Percentiles rank a stretch among this genome's conserved stretches.
Evolutionary conservation across 1,140 invertebrate genomes (phyloP).

Genomic region (Brachionus rubens): DNA sequence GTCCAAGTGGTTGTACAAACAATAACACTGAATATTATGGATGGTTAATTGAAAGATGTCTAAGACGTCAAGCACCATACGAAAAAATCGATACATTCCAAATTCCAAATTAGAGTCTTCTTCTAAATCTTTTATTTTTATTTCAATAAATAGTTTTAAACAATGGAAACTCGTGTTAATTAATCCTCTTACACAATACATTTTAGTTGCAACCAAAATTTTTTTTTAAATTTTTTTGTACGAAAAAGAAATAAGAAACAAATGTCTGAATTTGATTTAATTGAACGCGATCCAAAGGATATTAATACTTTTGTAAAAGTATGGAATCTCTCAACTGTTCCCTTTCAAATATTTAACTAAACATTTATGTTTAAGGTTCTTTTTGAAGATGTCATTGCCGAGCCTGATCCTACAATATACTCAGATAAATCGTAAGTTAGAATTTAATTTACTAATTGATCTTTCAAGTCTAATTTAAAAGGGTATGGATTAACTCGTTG

Average conservation of each 20-base stretch:
- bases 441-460: too few species aligned
- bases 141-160: too few species aligned
- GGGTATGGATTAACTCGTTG: background rate
- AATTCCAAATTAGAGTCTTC: background rate
- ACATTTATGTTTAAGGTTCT: background rate
- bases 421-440: background rate
- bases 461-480: background rate
- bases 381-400: constrained; percentile 15
- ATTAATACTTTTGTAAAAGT: constrained; percentile 18
- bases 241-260: background rate
- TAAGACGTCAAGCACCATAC: constrained; percentile 34
- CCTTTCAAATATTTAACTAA: background rate
- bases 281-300: constrained; percentile 4
- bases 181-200: background rate
- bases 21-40: constrained; percentile 45
- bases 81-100: constrained; percentile 38
- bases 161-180: background rate
- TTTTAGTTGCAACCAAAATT: background rate
- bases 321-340: background rate
- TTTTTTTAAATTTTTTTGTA: background rate
- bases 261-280: constrained; percentile 10
- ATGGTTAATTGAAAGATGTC: constrained; percentile 21
- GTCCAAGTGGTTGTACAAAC: constrained; percentile 47
- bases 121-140: too few species aligned
- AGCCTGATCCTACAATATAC: background rate